Evolutionary conservation across 2,113 vertebrate species (phyloP).

Genomic region (Hydropotes inermis): DNA sequence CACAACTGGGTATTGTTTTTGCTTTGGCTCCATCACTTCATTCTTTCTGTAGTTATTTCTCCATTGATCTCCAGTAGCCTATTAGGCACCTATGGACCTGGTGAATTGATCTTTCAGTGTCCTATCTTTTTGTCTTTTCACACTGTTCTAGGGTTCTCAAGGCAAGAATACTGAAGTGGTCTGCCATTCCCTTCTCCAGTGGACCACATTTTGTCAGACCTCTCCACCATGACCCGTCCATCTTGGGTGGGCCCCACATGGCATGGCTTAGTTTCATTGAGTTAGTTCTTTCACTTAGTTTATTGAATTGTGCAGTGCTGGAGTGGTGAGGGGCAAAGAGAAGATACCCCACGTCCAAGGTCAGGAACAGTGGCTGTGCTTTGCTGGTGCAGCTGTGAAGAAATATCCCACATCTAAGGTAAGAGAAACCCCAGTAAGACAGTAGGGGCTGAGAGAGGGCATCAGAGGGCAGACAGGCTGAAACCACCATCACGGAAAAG

Average conservation of each 20-base stretch:
- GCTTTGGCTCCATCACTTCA: not conserved
- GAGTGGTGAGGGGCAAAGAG: fast-evolving
- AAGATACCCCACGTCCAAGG: not conserved
- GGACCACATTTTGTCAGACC: not conserved
- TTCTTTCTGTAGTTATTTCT: not conserved
- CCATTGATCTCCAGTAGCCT: not conserved
- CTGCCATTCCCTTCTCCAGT: not conserved
- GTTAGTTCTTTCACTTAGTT: not conserved
- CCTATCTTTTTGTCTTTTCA: not conserved
- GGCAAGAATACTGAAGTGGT: not conserved
- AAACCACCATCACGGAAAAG: not conserved
- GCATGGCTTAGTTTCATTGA: not conserved
- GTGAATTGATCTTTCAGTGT: not conserved
- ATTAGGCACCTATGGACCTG: not conserved
- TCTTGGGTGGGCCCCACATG: fast-evolving
- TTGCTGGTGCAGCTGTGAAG: not conserved
- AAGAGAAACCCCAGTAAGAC: not conserved
- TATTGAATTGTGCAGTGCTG: fast-evolving
- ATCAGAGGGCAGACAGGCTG: not conserved
- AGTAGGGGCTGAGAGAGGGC: fast-evolving
- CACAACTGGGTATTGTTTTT: not conserved
- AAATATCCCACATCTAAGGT: not conserved
- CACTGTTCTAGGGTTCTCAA: not conserved
- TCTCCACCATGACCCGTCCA: fast-evolving
- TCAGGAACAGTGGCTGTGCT: fast-evolving